Evolutionary conservation across 2,888 invertebrate genomes (phyloP).

Genomic region (Heliconius sara): DNA sequence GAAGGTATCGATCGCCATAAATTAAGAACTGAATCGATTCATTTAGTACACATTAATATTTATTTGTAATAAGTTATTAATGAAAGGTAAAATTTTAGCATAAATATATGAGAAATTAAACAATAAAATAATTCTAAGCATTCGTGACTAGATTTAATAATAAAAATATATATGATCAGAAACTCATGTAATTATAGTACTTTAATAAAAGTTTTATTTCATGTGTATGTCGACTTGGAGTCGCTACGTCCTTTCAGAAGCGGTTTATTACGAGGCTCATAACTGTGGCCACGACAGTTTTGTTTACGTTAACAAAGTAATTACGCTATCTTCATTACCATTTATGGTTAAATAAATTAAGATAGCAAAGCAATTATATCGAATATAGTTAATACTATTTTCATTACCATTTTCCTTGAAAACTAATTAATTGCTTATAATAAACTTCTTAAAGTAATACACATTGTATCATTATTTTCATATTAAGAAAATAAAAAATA

Average conservation of each 20-base stretch:
- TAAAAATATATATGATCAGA: slow-evolving; percentile 43
- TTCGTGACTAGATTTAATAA: slow-evolving; percentile 40
- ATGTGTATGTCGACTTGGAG: slow-evolving; percentile 35
- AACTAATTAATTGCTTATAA: not conserved
- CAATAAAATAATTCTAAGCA: not conserved
- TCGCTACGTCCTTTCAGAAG: slow-evolving; percentile 37
- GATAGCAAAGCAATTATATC: slow-evolving; percentile 20
- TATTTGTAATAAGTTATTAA: too few species aligned
- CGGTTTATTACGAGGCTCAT: slow-evolving; percentile 46
- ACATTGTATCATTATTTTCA: too few species aligned
- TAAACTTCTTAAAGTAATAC: too few species aligned
- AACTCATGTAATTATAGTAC: slow-evolving; percentile 35
- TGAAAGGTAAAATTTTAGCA: too few species aligned
- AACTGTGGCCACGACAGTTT: slow-evolving; percentile 37
- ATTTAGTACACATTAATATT: too few species aligned
- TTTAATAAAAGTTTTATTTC: slow-evolving; percentile 45
- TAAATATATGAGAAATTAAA: too few species aligned
- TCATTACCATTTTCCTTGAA: not conserved
- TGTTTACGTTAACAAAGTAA: slow-evolving; percentile 40
- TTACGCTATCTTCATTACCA: slow-evolving; percentile 43
- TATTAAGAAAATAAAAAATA: too few species aligned
- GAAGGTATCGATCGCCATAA: too few species aligned
- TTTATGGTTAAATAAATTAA: slow-evolving; percentile 32
- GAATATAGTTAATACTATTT: not conserved
- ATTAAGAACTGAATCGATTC: too few species aligned